Evolutionary conservation across 2,888 invertebrate genomes (phyloP).

Genomic region (Hedya salicella): DNA sequence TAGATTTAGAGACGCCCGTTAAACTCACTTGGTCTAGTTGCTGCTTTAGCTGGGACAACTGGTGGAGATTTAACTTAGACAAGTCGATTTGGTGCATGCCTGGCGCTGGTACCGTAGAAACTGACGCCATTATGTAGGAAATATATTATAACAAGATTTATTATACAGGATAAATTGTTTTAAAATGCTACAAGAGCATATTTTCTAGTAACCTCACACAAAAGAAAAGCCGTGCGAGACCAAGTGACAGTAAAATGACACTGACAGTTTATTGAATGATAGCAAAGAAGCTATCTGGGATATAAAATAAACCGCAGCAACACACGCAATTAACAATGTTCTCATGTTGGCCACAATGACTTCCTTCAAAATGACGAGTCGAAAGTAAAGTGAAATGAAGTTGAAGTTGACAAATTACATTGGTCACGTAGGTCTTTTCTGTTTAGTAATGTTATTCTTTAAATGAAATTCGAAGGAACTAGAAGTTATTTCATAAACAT

Average conservation of each 20-base stretch:
- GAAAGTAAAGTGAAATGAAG: not conserved
- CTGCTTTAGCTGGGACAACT: constrained; percentile 93
- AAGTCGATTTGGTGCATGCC: constrained; percentile 92
- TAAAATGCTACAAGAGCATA: constrained; percentile 8
- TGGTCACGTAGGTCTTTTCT: constrained; percentile 9
- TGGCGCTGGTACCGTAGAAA: constrained; percentile 86
- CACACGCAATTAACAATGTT: not conserved
- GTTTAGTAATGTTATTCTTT: constrained; percentile 19
- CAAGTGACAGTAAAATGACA: constrained; percentile 18
- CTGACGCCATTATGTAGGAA: constrained; percentile 83
- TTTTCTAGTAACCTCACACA: constrained; percentile 36
- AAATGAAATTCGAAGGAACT: constrained; percentile 18
- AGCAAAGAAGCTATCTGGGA: not conserved
- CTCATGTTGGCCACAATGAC: not conserved
- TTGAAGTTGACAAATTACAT: not conserved
- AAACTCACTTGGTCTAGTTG: constrained; percentile 92
- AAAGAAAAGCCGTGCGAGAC: constrained; percentile 37
- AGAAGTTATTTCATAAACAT: constrained; percentile 19
- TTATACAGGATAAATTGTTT: constrained; percentile 7
- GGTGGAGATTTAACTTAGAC: constrained; percentile 91
- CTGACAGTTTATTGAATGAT: not conserved
- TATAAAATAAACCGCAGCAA: constrained; percentile 4
- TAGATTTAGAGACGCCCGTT: constrained; percentile 9
- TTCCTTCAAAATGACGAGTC: not conserved
- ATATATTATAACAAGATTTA: constrained; percentile 35